Evolutionary conservation across 2,113 vertebrate species (phyloP).

Genomic region (Pristiophorus japonicus): DNA sequence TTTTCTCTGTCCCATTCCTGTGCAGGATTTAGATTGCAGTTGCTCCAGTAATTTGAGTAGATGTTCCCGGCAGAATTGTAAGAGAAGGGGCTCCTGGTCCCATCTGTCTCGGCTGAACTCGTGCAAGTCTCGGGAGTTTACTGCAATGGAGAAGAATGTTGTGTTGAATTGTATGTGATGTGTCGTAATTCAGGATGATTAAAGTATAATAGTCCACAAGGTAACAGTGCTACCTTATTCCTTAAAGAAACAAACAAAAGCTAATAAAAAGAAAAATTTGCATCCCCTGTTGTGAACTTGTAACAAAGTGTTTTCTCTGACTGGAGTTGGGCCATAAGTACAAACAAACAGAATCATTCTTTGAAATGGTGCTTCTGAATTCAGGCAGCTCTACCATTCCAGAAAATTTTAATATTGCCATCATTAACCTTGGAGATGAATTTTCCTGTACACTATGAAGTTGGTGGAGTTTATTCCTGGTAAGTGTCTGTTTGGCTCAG

Average conservation of each 20-base stretch:
- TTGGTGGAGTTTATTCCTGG: no score
- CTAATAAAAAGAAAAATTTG: no score
- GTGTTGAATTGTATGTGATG: neutral
- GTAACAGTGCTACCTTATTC: no score
- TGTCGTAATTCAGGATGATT: neutral
- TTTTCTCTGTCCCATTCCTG: no score
- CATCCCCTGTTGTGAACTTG: no score
- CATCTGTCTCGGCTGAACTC: neutral
- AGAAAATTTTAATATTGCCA: neutral
- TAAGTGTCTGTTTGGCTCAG: no score
- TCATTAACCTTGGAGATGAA: neutral
- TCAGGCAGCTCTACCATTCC: neutral
- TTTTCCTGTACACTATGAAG: neutral
- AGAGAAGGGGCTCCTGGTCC: neutral
- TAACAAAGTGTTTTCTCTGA: no score
- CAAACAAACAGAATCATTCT: neutral
- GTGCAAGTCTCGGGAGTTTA: neutral
- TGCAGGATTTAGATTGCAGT: neutral
- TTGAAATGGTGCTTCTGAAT: neutral
- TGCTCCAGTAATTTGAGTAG: neutral
- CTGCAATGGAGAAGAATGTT: neutral
- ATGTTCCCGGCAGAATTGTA: neutral
- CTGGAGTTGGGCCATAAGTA: no score
- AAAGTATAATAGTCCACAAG: no score
- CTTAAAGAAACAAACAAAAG: no score